Conservation (phyloP, 2,113 vertebrate genomes). For the Muntiacus muntjak region DNA sequence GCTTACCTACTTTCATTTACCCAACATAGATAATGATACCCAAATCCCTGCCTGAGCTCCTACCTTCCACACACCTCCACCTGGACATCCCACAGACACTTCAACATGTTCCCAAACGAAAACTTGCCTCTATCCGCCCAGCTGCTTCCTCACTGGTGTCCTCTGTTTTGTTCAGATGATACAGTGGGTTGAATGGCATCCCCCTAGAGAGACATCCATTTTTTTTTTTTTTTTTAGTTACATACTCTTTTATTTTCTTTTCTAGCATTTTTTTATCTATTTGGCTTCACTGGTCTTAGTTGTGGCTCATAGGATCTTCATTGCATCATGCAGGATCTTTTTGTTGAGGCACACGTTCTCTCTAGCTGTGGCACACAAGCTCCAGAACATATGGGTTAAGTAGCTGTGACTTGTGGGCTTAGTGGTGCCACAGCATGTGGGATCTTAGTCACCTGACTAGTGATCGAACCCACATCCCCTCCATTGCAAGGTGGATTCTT, state of each 20-base stretch:
- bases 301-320: neutral
- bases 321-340: neutral
- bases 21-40: neutral
- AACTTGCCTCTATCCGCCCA: neutral
- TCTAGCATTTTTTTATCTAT: neutral
- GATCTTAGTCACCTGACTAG: neutral
- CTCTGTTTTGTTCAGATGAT: neutral
- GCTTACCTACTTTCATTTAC: neutral
- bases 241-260: neutral
- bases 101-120: neutral
- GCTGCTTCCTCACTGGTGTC: neutral
- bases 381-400: neutral
- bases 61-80: neutral
- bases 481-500: neutral
- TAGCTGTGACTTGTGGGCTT: neutral
- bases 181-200: no score
- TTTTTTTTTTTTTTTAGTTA: neutral
- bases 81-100: neutral
- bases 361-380: neutral
- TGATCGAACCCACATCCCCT: neutral
- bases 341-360: neutral
- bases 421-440: neutral
- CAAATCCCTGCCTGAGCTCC: neutral
- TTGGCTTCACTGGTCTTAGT: rapidly evolving
- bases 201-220: neutral